A percentile compares a stretch with the other conserved stretches of the same genome.
phyloP scores from a whole-genome alignment of 1,140 invertebrate genomes.

The Heliothis subflexa region DNA sequence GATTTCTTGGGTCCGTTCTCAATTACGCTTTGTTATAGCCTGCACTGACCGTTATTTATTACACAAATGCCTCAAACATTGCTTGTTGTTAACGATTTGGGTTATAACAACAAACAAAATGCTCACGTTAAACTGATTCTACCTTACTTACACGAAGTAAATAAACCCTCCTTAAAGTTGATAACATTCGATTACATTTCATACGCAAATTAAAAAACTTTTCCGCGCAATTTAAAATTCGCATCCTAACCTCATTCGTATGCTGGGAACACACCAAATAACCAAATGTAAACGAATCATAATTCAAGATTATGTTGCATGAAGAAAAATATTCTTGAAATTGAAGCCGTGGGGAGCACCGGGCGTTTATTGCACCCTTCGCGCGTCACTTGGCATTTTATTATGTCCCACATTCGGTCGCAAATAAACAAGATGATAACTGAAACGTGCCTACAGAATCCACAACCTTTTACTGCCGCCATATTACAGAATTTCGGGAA shows the following conservation, averaged over 20 bases:
- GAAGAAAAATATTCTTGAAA: constrained; percentile 47
- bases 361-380: constrained; percentile 47
- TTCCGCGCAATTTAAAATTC: constrained; percentile 22
- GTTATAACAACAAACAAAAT: not conserved
- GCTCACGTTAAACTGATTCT: not conserved
- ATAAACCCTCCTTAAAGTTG: constrained; percentile 21
- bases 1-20: constrained; percentile 32
- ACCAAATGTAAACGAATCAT: constrained; percentile 40
- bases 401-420: constrained; percentile 48
- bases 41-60: constrained; percentile 28
- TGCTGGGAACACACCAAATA: constrained; percentile 15
- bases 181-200: constrained; percentile 28
- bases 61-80: constrained; percentile 12
- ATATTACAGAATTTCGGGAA: constrained; percentile 29
- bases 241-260: constrained; percentile 10
- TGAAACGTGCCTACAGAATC: constrained; percentile 39
- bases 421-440: constrained; percentile 52
- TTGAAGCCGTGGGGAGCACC: constrained; percentile 40
- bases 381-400: constrained; percentile 44
- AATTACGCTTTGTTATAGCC: constrained; percentile 38
- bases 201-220: constrained; percentile 24
- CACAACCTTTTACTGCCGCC: constrained; percentile 31
- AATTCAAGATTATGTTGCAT: constrained; percentile 45
- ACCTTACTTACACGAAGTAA: constrained; percentile 4
- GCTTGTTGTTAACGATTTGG: not conserved